A percentile compares a stretch with the other conserved stretches of the same genome.
These are phyloP conservation scores for Allobates femoralis DNA, from an alignment of 2,797 vertebrate species.

Conservation along the genomic window DNA sequence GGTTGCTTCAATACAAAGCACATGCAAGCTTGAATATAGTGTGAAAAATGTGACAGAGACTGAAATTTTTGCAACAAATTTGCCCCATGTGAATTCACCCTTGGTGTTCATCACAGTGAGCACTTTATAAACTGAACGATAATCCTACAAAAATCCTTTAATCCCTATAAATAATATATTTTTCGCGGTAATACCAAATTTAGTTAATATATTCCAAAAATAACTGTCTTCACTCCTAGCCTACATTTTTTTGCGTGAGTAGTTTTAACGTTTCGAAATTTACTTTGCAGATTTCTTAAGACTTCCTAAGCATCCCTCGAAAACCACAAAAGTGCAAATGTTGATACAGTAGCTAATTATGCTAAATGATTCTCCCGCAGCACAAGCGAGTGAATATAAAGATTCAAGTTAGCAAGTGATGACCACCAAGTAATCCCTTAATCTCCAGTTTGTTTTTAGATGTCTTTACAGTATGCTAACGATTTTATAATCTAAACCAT, in stretches of 20 bases:
- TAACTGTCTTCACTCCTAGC: not conserved
- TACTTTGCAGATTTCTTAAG: conserved; percentile 17
- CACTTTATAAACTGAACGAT: not conserved
- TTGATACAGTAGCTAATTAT: conserved; percentile 52
- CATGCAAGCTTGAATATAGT: no score
- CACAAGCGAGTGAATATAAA: conserved; percentile 16
- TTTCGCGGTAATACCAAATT: not conserved
- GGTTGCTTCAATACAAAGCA: not conserved
- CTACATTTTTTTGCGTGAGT: not conserved
- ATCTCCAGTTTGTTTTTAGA: conserved; percentile 47
- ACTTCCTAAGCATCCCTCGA: conserved; percentile 23
- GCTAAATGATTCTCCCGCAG: conserved; percentile 45
- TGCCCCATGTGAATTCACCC: not conserved
- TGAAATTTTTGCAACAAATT: not conserved
- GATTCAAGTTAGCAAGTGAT: conserved; percentile 18
- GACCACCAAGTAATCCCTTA: conserved; percentile 40
- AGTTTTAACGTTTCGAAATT: conserved; percentile 9
- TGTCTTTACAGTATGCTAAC: conserved; percentile 34
- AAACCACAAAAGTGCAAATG: conserved; percentile 53
- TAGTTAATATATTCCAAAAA: not conserved
- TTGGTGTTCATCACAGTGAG: not conserved
- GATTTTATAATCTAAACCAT: conserved; percentile 25
- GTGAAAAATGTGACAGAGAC: not conserved
- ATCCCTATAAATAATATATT: not conserved
- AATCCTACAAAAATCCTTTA: conserved; percentile 8